These are phyloP conservation scores for Hydropsyche tenuis DNA, from an alignment of 1,140 invertebrate genomes.

Conservation along the genomic window DNA sequence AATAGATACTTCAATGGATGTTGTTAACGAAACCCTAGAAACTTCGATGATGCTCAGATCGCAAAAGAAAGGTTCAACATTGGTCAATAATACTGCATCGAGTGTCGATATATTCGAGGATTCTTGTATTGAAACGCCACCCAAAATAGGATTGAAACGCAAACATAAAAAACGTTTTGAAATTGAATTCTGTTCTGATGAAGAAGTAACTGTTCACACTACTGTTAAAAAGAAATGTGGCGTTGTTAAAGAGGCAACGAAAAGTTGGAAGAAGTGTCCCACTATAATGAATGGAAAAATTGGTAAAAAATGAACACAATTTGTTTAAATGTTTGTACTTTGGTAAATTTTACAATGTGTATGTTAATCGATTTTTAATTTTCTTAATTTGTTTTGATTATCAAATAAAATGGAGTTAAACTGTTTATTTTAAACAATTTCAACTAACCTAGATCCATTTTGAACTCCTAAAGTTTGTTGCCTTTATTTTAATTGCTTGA, in stretches of 20 bases:
- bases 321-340: not conserved
- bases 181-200: constrained; percentile 45
- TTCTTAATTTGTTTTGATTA: not conserved
- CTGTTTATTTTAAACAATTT: not conserved
- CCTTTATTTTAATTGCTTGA: no score
- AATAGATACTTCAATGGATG: not conserved
- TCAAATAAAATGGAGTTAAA: not conserved
- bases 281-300: constrained; percentile 41
- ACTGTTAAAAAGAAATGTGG: constrained; percentile 44
- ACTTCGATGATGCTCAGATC: not conserved
- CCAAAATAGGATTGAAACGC: constrained; percentile 24
- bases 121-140: constrained; percentile 42
- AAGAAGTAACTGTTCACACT: constrained; percentile 47
- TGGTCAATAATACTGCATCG: constrained; percentile 26
- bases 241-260: constrained; percentile 25
- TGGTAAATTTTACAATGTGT: not conserved
- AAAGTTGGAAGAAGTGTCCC: constrained; percentile 46
- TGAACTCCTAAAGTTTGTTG: no score
- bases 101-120: constrained; percentile 46
- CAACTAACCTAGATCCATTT: no score
- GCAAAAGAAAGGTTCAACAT: not conserved
- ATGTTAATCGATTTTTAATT: not conserved
- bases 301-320: not conserved
- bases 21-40: not conserved
- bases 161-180: constrained; percentile 46